A percentile compares a stretch with the other conserved stretches of the same genome.
Evolutionary conservation across 2,888 invertebrate species (phyloP).

Genomic region (Monochamus alternatus): DNA sequence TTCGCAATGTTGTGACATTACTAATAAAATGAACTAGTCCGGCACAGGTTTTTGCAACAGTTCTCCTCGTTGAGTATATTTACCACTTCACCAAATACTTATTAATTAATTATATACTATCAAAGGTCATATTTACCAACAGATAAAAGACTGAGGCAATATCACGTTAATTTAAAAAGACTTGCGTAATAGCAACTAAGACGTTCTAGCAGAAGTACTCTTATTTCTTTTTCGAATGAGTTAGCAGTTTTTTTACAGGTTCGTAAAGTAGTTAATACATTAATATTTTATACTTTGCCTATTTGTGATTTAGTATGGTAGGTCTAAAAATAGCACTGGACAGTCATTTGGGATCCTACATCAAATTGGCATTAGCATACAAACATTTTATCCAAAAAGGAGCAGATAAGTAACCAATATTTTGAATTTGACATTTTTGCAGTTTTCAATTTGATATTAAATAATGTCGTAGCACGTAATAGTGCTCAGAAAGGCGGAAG

Average conservation of each 20-base stretch:
- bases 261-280: no score
- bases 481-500: no score
- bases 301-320: no score
- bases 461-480: no score
- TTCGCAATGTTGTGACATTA: not conserved
- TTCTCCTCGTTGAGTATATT: not conserved
- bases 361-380: no score
- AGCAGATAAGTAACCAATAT: no score
- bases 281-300: no score
- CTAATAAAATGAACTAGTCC: constrained; percentile 16
- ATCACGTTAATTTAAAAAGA: constrained; percentile 21
- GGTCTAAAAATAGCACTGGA: no score
- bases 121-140: constrained; percentile 37
- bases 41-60: not conserved
- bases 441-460: no score
- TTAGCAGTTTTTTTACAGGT: not conserved
- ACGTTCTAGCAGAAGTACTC: not conserved
- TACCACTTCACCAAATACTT: constrained; percentile 8
- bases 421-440: no score
- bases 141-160: constrained; percentile 22
- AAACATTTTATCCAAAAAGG: no score
- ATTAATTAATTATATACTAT: constrained; percentile 5
- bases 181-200: not conserved
- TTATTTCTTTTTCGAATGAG: not conserved
- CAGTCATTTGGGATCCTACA: no score